Conservation (phyloP, 2,797 vertebrate species). For the Brachyalestes nurse region DNA sequence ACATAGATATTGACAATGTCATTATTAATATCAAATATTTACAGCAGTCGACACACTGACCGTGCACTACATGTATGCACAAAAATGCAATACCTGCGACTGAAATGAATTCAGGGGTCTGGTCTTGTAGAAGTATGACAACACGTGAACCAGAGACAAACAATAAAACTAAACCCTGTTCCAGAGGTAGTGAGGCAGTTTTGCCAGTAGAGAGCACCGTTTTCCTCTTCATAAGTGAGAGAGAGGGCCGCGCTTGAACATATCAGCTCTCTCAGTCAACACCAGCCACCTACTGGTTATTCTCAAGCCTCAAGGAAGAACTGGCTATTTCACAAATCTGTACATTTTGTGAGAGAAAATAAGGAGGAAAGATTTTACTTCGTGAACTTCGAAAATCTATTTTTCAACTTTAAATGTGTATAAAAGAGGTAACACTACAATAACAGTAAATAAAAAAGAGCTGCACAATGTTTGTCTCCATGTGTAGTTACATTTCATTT, state of each 20-base stretch:
- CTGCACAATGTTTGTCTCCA: too few relatives aligned
- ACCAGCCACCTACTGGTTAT: background rate
- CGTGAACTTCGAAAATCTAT: too few relatives aligned
- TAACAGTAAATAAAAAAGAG: too few relatives aligned
- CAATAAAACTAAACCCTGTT: background rate
- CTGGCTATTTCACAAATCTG: background rate
- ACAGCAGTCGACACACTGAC: background rate
- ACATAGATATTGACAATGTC: background rate
- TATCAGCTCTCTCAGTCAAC: background rate
- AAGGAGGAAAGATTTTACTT: background rate
- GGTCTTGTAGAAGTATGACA: background rate
- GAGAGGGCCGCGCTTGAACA: background rate
- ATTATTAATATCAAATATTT: background rate
- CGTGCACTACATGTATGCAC: background rate
- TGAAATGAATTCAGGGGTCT: background rate
- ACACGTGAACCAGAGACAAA: background rate
- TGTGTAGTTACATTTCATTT: too few relatives aligned
- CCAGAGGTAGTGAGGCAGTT: background rate
- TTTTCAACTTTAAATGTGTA: too few relatives aligned
- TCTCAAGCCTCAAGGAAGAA: background rate
- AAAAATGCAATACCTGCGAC: background rate
- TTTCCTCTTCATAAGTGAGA: conserved; percentile 13
- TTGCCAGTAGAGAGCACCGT: conserved; percentile 72
- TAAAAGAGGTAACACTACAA: too few relatives aligned
- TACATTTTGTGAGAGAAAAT: background rate